Base-by-base conservation (phyloP, 2,113 vertebrate species). In the Cercopithecus mona region DNA sequence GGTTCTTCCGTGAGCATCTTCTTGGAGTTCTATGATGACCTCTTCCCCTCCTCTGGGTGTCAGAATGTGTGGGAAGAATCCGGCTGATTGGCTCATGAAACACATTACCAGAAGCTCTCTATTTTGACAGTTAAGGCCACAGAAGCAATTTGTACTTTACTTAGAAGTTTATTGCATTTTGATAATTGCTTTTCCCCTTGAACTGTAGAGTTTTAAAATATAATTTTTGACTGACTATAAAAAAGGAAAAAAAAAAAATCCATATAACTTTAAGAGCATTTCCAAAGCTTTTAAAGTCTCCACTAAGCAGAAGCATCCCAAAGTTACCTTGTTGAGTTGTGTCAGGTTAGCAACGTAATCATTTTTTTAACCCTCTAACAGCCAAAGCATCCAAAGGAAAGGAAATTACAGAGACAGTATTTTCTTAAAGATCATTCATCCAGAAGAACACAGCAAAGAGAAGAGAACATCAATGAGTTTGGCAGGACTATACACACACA, bases 101-200 rank as follows among this genome's bases (percentile, higher is more conserved):
- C 81, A 95, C 88, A 83, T 98, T 95, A 89, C 88, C 72, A 96
- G 87, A 85, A 92, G 30, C 82, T 96, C 73, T 94, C 97, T 96
- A 68, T 94, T 97, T 94, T 97, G 96, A 93, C 92, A 95, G 96
- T 91, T 95, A 97, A 97, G 93, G 92, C 95, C 95, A 78, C 64
- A 78, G 96, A 97, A 98, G 79, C 94, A 98, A 97, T 94, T 95
- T 97, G 89, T 97, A 94, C 91, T 92, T 94, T 93, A 94, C 96
- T 97, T 97, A 96, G 83, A 98, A 97, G 96, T 97, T 97, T 97
- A 97, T 96, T 97, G 93, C 96, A 94, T 97, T 97, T 98, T 98
- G 93, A 97, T 98, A 98, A 98, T 97, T 97, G 70, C 96, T 97
- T 97, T 97, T 97, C 72, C 87, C 93, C 95, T 97, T 98, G 84